Conservation (phyloP, 2,797 vertebrate species). For the Squalus acanthias region DNA sequence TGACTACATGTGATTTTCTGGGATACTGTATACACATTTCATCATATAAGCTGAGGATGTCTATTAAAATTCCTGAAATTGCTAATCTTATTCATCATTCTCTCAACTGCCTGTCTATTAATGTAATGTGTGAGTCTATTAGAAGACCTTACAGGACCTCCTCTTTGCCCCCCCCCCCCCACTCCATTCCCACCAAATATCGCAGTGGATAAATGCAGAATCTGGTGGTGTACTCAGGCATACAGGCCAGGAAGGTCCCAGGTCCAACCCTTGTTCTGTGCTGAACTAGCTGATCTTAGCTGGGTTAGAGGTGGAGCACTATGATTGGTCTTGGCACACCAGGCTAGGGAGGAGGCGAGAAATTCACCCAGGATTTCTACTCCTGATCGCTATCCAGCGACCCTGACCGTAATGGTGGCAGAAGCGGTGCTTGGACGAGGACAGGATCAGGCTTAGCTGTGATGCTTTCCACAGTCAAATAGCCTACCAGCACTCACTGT, state of each 20-base stretch:
- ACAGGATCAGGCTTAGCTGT: background rate
- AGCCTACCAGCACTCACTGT: conserved; percentile 7
- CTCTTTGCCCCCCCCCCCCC: background rate
- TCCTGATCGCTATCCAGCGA: background rate
- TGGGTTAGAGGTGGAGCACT: background rate
- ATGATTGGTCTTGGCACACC: background rate
- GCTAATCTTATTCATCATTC: background rate
- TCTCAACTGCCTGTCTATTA: no score
- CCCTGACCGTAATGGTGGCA: background rate
- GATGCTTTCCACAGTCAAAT: background rate
- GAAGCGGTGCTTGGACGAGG: background rate
- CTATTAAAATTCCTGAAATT: background rate
- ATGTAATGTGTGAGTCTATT: background rate
- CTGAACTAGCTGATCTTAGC: background rate
- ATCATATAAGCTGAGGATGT: background rate
- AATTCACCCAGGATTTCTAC: background rate
- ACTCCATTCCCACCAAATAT: background rate
- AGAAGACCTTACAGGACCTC: no score
- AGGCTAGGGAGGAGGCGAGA: background rate
- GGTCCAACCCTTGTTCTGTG: background rate
- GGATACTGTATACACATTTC: background rate
- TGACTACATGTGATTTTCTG: background rate
- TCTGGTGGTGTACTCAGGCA: no score
- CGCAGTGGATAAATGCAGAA: background rate
- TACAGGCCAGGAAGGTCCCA: background rate